Conservation (phyloP, 64 coral and sea anemone genomes). For the Stichodactyla helianthus region DNA sequence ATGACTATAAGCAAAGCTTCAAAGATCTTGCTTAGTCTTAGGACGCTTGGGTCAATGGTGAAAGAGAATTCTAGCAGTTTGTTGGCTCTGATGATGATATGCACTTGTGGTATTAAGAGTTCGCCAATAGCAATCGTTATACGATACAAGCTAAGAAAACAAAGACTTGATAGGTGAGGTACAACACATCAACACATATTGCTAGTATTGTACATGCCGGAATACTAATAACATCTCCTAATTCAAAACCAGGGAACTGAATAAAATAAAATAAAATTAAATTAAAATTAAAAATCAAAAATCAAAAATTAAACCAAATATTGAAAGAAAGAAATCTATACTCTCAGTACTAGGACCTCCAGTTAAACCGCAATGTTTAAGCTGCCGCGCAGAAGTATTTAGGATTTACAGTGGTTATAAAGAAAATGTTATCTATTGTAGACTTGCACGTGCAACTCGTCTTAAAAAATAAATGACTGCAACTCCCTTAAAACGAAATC, state of each 20-base stretch:
- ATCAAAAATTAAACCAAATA: too few species aligned
- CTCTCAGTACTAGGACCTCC: too few species aligned
- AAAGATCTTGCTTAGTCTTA: neutral
- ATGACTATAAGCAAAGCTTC: neutral
- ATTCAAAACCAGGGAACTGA: neutral
- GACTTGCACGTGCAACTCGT: too few species aligned
- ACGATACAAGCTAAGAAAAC: neutral
- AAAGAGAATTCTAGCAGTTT: neutral
- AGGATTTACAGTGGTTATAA: too few species aligned
- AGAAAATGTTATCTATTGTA: too few species aligned
- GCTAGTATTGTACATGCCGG: neutral
- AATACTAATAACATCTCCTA: neutral
- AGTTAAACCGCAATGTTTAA: too few species aligned
- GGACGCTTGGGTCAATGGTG: neutral
- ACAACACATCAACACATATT: neutral
- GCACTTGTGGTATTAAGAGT: constrained; percentile 17
- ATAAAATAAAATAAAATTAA: neutral
- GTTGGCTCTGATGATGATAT: neutral
- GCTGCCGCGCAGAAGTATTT: too few species aligned
- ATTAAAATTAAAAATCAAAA: too few species aligned
- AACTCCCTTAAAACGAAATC: too few species aligned
- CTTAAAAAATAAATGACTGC: too few species aligned
- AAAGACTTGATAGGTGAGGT: neutral
- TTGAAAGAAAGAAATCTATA: too few species aligned
- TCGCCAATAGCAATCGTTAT: constrained; percentile 17